Evolutionary conservation across 2,113 vertebrate genomes (phyloP), one percentile per base, ranked within the genome.

Genomic region (Hyla sarda): DNA sequence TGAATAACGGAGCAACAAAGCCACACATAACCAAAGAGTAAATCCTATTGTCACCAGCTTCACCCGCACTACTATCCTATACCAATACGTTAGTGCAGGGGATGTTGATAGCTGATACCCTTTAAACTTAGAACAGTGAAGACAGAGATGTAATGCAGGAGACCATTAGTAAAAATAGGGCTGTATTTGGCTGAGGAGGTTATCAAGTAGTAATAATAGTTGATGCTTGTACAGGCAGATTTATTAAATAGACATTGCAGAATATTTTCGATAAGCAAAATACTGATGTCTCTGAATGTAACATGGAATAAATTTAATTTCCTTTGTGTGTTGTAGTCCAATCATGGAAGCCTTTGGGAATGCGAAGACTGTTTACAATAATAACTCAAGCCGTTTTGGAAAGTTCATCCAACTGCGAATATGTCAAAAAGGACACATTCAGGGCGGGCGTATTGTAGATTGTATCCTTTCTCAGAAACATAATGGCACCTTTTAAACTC

Each of bases 291-390:
- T 60, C 1, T 60, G 56, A 2, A 58, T 25, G 32, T 5, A 41
- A 28, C 21, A 17, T 62, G 87, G 23, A 4, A 80, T 80, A 0
- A 8, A 62, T 80, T 60, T 56, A 1, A n/a, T 62, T 80, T 45
- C 37, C 3, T 32, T 47, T 81, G 17, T 56, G 5, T 84, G 83
- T 85, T 45, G 1, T 92, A 99, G 98, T 89, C 98, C 98, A 25
- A 98, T 99, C 92, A 98, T 99, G 98, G 98, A 99, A 92, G 97
- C 97, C 16, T 99, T 99, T 2, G 98, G 98, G 87, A 99, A 99
- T 0, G 97, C 98, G 0, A 98, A 96, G 92, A 99, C 98, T 0
- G 96, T 99, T 90, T 96, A 99, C 95, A 99, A 99, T 95, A 99
- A 97, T 96, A 99, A 99, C 94, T 99, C 98, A 7, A 99, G 97